Evolutionary conservation across 2,113 vertebrate species (phyloP), one percentile per base, ranked within the genome.

Genomic region (Heterotilapia buettikoferi): DNA sequence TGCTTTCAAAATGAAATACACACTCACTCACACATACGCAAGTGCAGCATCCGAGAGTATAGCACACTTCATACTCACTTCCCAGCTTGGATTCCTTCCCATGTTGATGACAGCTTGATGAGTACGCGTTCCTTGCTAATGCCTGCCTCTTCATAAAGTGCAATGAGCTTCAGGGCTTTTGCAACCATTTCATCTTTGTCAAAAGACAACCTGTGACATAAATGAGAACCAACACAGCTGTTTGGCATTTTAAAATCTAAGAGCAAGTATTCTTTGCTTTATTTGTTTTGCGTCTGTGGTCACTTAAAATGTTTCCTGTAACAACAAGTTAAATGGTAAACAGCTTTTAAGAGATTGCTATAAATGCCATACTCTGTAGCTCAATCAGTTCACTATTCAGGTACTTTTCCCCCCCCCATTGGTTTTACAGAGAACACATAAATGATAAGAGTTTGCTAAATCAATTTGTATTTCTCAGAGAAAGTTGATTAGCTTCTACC

Each of bases 71-170:
- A 36, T 2, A 87, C 88, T 83, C 9, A 99, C 99, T 95, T 98
- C 82, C 98, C 99, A 21, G 99, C 98, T 96, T 99, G 98, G 85
- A 99, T 99, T 14, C 99, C 99, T 59, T 99, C 99, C 99, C 99
- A 99, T 0, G 99, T 99, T 0, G 98, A 99, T 0, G 99, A 97
- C 19, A 99, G 96, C 94, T 99, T 99, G 89, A 99, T 98, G 54
- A 99, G 97, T 38, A 99, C 95, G 0, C 98, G 96, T 2, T 98
- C 97, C 92, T 99, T 98, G 89, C 93, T 80, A 78, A 99, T 87
- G 2, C 98, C 99, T 0, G 96, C 97, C 54, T 98, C 98, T 87
- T 98, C 95, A 54, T 99, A 99, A 5, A 99, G 96, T 50, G 97
- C 95, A 1, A 99, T 98, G 90, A 99, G 96, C 84, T 90, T 96